Evolutionary conservation across 2,113 vertebrate genomes (phyloP), one percentile per base, ranked within the genome.

Genomic region (Chlamydotis undulata): DNA sequence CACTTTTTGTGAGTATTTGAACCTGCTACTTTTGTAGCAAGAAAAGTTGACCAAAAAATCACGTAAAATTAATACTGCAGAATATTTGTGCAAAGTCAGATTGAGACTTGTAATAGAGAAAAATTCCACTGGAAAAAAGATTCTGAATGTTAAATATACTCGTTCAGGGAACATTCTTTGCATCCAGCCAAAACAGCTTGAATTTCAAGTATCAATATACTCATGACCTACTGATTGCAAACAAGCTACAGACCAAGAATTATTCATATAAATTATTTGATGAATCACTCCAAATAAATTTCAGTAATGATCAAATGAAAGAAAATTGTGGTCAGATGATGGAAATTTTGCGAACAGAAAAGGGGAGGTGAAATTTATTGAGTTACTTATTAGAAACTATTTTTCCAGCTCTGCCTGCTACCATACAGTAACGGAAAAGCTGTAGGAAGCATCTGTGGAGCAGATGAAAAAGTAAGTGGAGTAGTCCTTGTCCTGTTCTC

Each of bases 161-260:
- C 26, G 0, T 95, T 94, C 55, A 85, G 81, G 77, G 53, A 91
- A 87, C 63, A 47, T 91, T 94, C 73, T 84, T 91, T 79, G 50
- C 70, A 70, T 60, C 31, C 55, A 93, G 87, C 89, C 96, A 96
- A 96, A 93, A 85, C 41, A 89, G 53, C 25, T 89, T 96, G 59
- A 77, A 87, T 95, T 94, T 94, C 95, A 94, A 69, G 43, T 80
- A 93, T 93, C 81, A 74, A 94, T 96, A 93, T 85, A 59, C 57
- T 91, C 70, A 59, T 50, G 89, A 87, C 50, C 61, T 82, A 82
- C 77, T 96, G 94, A 94, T 92, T 94, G 83, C 90, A 92, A 95
- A 67, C 77, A 87, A 95, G 53, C 35, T 90, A 39, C 68, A 94
- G 93, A 96, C 64, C 68, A 90, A 90, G 56, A 87, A 91, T 89